Percentiles rank a stretch among this genome's conserved stretches.
These are phyloP conservation scores for Eledona agricola DNA, from an alignment of 2,888 invertebrate species.

Conservation along the genomic window DNA sequence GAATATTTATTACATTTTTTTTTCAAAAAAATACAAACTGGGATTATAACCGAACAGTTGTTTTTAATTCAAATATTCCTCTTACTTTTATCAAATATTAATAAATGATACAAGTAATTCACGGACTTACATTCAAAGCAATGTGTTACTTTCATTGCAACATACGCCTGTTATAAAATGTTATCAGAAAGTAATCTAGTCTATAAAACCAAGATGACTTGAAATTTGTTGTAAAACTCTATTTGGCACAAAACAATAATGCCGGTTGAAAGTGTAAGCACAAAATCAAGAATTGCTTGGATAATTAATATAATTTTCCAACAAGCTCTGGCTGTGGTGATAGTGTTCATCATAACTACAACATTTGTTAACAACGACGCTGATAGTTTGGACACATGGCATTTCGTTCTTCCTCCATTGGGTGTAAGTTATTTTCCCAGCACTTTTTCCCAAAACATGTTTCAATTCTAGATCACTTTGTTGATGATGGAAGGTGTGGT, in stretches of 20 bases:
- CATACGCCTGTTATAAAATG: no score
- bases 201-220: not conserved
- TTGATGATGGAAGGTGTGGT: constrained; percentile 33
- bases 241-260: constrained; percentile 7
- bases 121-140: no score
- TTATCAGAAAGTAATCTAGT: not conserved
- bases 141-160: no score
- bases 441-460: not conserved
- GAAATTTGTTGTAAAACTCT: not conserved
- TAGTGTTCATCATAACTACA: constrained; percentile 9
- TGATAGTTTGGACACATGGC: constrained; percentile 12
- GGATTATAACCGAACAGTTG: no score
- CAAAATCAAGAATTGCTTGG: constrained; percentile 11
- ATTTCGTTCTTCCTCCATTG: constrained; percentile 17
- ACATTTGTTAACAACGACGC: constrained; percentile 7
- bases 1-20: no score
- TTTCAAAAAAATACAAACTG: no score
- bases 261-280: constrained; percentile 4
- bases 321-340: constrained; percentile 19
- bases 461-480: constrained; percentile 29
- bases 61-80: no score
- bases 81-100: no score
- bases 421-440: constrained; percentile 17
- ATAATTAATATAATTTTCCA: constrained; percentile 17
- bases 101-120: no score